Evolutionary conservation across 2,888 invertebrate genomes (phyloP).

Genomic region (Leptopilina syphax): DNA sequence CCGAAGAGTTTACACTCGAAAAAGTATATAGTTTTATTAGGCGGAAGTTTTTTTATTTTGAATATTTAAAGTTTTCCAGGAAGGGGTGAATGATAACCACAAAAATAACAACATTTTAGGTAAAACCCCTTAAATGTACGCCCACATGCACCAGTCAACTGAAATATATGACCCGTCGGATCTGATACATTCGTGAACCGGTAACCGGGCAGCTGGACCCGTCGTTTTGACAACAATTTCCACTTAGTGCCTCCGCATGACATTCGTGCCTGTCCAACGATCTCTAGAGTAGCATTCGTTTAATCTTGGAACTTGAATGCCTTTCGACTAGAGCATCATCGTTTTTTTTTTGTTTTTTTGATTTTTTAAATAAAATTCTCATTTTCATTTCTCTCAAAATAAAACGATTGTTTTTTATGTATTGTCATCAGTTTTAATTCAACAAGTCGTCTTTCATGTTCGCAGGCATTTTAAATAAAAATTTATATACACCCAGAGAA

Average conservation of each 20-base stretch:
- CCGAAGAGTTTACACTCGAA: too few species aligned
- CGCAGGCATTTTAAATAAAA: too few species aligned
- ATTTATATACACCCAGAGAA: too few species aligned
- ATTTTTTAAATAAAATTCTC: not conserved
- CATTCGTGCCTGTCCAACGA: slow-evolving; percentile 58
- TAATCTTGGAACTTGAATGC: slow-evolving; percentile 40
- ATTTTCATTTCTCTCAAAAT: not conserved
- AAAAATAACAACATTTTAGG: slow-evolving; percentile 44
- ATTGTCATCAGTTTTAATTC: too few species aligned
- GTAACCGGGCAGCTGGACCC: slow-evolving; percentile 64
- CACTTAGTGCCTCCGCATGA: slow-evolving; percentile 74
- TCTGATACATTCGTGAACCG: slow-evolving; percentile 63
- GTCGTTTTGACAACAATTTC: slow-evolving; percentile 76
- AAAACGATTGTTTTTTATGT: not conserved
- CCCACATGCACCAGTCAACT: slow-evolving; percentile 66
- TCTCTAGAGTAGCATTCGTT: slow-evolving; percentile 52
- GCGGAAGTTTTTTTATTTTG: not conserved
- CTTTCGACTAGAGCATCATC: slow-evolving; percentile 32
- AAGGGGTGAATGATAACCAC: slow-evolving; percentile 48
- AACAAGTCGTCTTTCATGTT: too few species aligned
- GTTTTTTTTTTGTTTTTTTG: not conserved
- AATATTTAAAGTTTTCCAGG: not conserved
- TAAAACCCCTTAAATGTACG: slow-evolving; percentile 59
- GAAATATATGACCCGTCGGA: slow-evolving; percentile 71
- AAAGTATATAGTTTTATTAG: not conserved